Evolutionary conservation across 2,113 vertebrate genomes (phyloP), one percentile per base, ranked within the genome.

Genomic region (Azemiops feae): DNA sequence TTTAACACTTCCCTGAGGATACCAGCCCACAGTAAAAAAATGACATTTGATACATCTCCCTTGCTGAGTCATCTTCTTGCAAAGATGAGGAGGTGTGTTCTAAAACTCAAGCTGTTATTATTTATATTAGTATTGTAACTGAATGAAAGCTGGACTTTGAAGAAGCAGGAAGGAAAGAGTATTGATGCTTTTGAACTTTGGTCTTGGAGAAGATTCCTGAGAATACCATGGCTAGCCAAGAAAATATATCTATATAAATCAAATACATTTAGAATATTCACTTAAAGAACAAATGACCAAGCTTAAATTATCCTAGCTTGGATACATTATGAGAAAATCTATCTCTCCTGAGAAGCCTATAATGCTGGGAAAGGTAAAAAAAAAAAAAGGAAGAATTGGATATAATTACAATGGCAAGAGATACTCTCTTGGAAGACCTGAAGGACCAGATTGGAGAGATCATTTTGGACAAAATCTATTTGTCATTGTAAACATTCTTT

Each of bases 391-490:
- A 81, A 81, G 74, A 81, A 39, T 39, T 81, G 74, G 34, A 81
- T 39, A 39, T 43, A 20, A 94, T 91, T 93, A 93, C 89, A 94
- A 94, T 93, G 91, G 85, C 88, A 95, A 58, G 92, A 94, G 93
- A 18, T 89, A n/a, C n/a, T 3, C 34, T 20, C 16, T 74, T 74
- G n/a, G 69, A 74, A 74, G 69, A 39, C n/a, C 69, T 81, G 34
- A 39, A 81, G 69, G 34, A 43, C 7, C 34, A 81, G 18, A 39
- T 39, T 22, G 74, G 34, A 43, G 2, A 81, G 34, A 81, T 22
- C 20, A 81, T 81, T 7, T 18, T 43, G 74, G 34, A 43, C 34
- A 81, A 81, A 43, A 43, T 81, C 34, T 43, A 81, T 43, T 22
- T 81, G 3, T 81, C 69, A 81, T 22, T 81, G 91, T 69, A 94